Percentiles rank a stretch among this genome's conserved stretches.
Conservation (phyloP, 2,888 invertebrate genomes). For the Psylliodes chrysocephalus region DNA sequence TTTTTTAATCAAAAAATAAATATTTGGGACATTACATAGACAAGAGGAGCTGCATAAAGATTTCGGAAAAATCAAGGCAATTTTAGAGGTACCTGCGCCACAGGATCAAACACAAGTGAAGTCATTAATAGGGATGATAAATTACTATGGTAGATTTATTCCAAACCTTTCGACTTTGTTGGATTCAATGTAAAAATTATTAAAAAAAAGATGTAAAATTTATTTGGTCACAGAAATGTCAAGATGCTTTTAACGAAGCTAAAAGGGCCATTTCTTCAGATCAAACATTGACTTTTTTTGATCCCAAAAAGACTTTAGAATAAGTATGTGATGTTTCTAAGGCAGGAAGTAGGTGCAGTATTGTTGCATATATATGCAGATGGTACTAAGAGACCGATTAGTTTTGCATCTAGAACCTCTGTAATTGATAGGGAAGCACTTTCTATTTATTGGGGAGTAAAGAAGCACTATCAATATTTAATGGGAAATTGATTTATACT, state of each 20-base stretch:
- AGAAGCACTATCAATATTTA: background rate
- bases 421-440: conserved; percentile 3
- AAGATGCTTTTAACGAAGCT: conserved; percentile 9
- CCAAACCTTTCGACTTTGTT: conserved; percentile 45
- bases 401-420: background rate
- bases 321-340: conserved; percentile 26
- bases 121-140: conserved; percentile 54
- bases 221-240: conserved; percentile 46
- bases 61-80: too few relatives aligned
- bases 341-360: conserved; percentile 22
- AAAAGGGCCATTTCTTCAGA: conserved; percentile 16
- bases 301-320: conserved; percentile 18
- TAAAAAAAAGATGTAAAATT: conserved; percentile 32
- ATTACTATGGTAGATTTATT: too few relatives aligned
- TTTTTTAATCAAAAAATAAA: too few relatives aligned
- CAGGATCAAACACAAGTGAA: conserved; percentile 36
- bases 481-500: background rate
- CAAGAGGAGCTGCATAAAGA: too few relatives aligned
- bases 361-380: background rate
- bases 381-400: background rate
- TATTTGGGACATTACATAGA: too few relatives aligned
- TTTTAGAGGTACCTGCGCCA: conserved; percentile 11
- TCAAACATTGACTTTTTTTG: conserved; percentile 15
- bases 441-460: background rate
- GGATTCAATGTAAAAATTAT: conserved; percentile 49